A percentile compares a stretch with the other conserved stretches of the same genome.
phyloP scores from a whole-genome alignment of 2,888 invertebrate genomes.

The Camponotus fellah region DNA sequence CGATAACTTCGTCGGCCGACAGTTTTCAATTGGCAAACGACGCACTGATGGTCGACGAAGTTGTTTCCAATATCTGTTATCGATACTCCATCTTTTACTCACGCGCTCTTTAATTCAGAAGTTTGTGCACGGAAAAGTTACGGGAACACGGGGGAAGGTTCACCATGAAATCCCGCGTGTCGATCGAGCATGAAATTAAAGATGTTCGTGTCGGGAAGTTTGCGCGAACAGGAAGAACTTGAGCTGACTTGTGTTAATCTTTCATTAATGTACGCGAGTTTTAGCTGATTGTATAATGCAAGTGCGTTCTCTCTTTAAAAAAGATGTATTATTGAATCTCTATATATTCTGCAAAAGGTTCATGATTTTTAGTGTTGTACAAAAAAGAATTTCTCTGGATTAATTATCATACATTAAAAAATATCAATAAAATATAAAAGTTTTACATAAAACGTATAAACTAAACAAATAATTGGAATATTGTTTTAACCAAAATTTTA shows the following conservation, averaged over 20 bases:
- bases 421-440: not conserved
- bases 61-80: conserved; percentile 69
- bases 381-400: not conserved
- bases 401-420: not conserved
- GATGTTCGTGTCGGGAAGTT: conserved; percentile 13
- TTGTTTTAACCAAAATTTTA: not conserved
- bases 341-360: not conserved
- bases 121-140: conserved; percentile 47
- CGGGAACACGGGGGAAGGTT: not conserved
- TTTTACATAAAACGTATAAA: not conserved
- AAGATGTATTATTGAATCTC: not conserved
- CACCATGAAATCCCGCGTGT: conserved; percentile 3
- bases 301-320: not conserved
- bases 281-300: conserved; percentile 11
- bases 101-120: conserved; percentile 52
- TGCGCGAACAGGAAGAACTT: not conserved
- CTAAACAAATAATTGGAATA: not conserved
- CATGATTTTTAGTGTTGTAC: not conserved
- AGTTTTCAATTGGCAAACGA: conserved; percentile 70
- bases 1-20: conserved; percentile 66
- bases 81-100: conserved; percentile 61
- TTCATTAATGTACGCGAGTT: conserved; percentile 4
- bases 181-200: conserved; percentile 46
- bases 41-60: conserved; percentile 70
- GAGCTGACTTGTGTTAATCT: conserved; percentile 18